phyloP scores from a whole-genome alignment of 2,888 invertebrate genomes.

The Tupiocoris notatus region DNA sequence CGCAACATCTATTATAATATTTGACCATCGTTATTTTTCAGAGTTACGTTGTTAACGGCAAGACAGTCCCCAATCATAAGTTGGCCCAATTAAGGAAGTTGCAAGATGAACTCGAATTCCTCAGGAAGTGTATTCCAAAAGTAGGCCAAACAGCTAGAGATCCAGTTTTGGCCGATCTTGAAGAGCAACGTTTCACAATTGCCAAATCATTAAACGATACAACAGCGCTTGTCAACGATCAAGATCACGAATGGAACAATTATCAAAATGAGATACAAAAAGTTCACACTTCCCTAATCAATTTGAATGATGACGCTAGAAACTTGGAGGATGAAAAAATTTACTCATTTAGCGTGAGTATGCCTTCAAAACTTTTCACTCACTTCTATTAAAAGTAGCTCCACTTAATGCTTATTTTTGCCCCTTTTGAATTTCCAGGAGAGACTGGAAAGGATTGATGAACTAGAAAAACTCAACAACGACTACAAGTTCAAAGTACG shows the following conservation, averaged over 20 bases:
- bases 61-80: conserved; percentile 16
- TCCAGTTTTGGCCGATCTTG: conserved; percentile 16
- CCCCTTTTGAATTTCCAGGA: conserved; percentile 14
- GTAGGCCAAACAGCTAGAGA: conserved; percentile 13
- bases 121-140: conserved; percentile 47
- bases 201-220: neutral
- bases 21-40: too few relatives aligned
- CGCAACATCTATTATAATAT: too few relatives aligned
- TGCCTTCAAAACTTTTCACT: neutral
- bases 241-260: conserved; percentile 19
- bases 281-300: neutral
- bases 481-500: conserved; percentile 54
- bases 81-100: conserved; percentile 12
- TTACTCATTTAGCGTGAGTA: conserved; percentile 13
- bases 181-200: conserved; percentile 10
- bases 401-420: neutral
- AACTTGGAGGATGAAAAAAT: conserved; percentile 21
- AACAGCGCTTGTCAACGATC: neutral
- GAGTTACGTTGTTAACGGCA: neutral
- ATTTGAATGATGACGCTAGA: conserved; percentile 6
- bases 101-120: conserved; percentile 35
- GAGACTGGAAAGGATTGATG: conserved; percentile 64
- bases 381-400: neutral
- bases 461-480: conserved; percentile 67
- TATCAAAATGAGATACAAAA: conserved; percentile 22